Evolutionary conservation across 1,140 invertebrate species (phyloP), one percentile per base, ranked within the genome.

Genomic region (Eciton burchellii): DNA sequence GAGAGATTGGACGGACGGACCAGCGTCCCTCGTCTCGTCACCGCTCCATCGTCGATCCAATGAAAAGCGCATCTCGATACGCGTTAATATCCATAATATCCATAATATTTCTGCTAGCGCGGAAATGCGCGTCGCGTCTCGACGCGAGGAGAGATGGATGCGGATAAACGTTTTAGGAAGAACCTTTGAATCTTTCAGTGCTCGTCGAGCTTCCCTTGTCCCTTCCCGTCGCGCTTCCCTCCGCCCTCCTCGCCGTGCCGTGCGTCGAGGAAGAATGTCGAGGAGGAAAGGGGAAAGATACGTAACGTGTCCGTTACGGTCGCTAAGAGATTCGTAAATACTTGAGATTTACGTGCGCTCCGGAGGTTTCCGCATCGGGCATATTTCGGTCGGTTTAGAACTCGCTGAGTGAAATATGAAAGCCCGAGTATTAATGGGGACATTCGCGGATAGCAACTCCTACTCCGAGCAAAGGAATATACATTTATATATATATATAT

Each of bases 361-460:
- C 8, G 9, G 35, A 56, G 24, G 24, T 56, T 68, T 68, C 52
- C n/a, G 21, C 63, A 68, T 79, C 29, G 59, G 29, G 43, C 47
- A 70, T 43, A 76, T 57, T 68, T 79, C 43, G 49, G 73, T 43
- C 41, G 62, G 49, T 70, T 79, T 57, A 70, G 63, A 79, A 56
- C 24, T 70, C 56, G 49, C 16, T 26, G 74, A 70, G 21, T 79
- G 49, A 79, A 79, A 79, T 79, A 68, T 79, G 74, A 79, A 79
- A 70, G 74, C 65, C 56, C 63, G 65, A 79, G 43, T 79, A 79
- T 79, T 79, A 79, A 79, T 59, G 74, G 74, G 47, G 35, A 79
- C 35, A 70, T 21, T 45, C 49, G 47, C 35, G 49, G 12, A 68
- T 68, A 65, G 59, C 19, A 76, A 59, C 24, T 65, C 14, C 62